Conservation (phyloP, 2,888 invertebrate species). For the Platycnemis pennipes region DNA sequence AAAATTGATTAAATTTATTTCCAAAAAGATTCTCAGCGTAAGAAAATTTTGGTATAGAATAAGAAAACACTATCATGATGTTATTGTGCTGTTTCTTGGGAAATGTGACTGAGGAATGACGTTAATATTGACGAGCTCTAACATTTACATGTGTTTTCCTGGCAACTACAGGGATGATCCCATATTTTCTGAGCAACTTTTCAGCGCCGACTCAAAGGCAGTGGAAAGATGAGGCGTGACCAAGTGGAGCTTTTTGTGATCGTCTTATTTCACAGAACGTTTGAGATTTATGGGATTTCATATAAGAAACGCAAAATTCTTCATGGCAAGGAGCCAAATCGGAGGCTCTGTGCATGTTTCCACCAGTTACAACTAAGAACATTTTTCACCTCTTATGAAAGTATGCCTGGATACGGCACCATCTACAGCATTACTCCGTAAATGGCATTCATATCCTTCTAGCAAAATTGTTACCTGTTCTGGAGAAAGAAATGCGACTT, state of each 20-base stretch:
- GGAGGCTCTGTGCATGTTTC: background rate
- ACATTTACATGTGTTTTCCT: no score
- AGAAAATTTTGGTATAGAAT: no score
- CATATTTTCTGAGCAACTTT: no score
- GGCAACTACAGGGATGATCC: no score
- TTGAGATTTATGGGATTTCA: background rate
- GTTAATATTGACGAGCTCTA: no score
- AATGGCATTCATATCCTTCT: background rate
- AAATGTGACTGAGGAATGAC: no score
- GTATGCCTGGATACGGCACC: background rate
- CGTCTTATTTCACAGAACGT: background rate
- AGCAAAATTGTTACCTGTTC: background rate
- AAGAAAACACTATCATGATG: no score
- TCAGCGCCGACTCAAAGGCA: no score
- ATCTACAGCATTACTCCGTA: background rate
- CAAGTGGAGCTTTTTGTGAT: background rate
- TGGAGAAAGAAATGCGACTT: background rate
- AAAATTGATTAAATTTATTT: no score
- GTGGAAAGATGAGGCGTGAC: background rate
- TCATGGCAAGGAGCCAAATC: background rate
- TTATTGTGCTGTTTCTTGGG: no score
- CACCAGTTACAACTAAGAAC: background rate
- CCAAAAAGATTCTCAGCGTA: no score
- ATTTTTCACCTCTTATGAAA: background rate
- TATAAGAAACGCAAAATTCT: background rate